Base-by-base conservation (phyloP, 2,888 invertebrate genomes). In the Rutpela maculata region DNA sequence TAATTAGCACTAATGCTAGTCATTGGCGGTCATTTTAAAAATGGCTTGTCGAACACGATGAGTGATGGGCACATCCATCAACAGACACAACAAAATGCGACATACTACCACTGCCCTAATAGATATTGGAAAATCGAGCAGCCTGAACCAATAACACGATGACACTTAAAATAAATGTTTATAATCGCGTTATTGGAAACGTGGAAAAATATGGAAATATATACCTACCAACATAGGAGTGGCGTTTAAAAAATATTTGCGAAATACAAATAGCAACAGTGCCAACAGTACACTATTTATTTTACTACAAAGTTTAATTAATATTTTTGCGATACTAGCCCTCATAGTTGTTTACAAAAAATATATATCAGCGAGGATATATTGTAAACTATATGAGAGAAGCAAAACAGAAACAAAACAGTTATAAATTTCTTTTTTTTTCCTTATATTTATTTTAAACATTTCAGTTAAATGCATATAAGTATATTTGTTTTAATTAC, bases 41-140 rank as follows among this genome's bases (percentile, higher is more conserved):
- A 84, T 83, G 84, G 83, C 81, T 82, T 83, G 85, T 87, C 86
- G 84, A 84, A 85, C 81, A 71, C 80, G 82, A 86, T 87, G 87
- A 87, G 85, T 84, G 85, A 87, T 87, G 81, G 84, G 79, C 85
- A 83, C 84, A 87, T 83, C 81, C 78, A 81, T 81, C 81, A 81
- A 65, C 69, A 26, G 63, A 43, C 67, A 17, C 62, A 50, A 50
- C 43, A 62, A 63, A 63, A 72, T 38, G 55, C n/a, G 63, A 72
- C 63, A 55, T 55, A 22, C 67, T 26, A n/a, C 67, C 50, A 55
- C 70, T 65, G 43, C 43, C 59, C 22, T 50, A 60, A 70, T 70
- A 60, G 38, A 26, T 60, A 70, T 59, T 57, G 43, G 70, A 59
- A 59, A 70, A 60, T n/a, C 70, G 70, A 60, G 62, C 60, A 38